Percentiles rank a stretch among this genome's conserved stretches.
Evolutionary conservation across 2,888 invertebrate genomes (phyloP).

Genomic region (Clanis bilineata): DNA sequence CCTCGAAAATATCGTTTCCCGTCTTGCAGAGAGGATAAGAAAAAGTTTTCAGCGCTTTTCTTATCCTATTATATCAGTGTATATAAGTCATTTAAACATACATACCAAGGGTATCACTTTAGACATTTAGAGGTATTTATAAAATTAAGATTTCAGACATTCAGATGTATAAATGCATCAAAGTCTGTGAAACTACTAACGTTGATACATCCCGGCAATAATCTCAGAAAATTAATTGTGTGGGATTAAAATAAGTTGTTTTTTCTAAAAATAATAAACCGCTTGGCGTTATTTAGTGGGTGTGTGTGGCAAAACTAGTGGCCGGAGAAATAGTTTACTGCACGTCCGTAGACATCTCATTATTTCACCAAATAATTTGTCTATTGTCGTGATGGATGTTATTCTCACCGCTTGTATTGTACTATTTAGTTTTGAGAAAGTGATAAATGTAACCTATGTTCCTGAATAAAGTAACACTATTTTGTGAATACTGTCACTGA

Average conservation of each 20-base stretch:
- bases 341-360: slow-evolving; percentile 45
- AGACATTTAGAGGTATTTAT: neutral
- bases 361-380: slow-evolving; percentile 58
- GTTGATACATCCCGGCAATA: slow-evolving; percentile 25
- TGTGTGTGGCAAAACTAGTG: slow-evolving; percentile 32
- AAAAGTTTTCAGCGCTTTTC: slow-evolving; percentile 48
- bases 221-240: slow-evolving; percentile 21
- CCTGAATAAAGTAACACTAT: slow-evolving; percentile 34
- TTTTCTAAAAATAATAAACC: slow-evolving; percentile 33
- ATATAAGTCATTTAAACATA: slow-evolving; percentile 24
- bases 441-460: slow-evolving; percentile 56
- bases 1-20: slow-evolving; percentile 71
- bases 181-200: slow-evolving; percentile 25
- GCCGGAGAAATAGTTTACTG: slow-evolving; percentile 39
- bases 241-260: slow-evolving; percentile 14
- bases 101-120: slow-evolving; percentile 13
- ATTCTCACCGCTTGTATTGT: slow-evolving; percentile 50
- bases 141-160: neutral
- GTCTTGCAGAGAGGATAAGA: slow-evolving; percentile 64
- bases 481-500: neutral
- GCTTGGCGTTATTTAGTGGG: slow-evolving; percentile 36
- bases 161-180: slow-evolving; percentile 19
- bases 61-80: slow-evolving; percentile 37
- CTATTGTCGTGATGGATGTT: slow-evolving; percentile 59
- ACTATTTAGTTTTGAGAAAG: slow-evolving; percentile 59